These are phyloP conservation scores for Gila robusta DNA, from an alignment of 2,797 vertebrate genomes.

Conservation along the genomic window DNA sequence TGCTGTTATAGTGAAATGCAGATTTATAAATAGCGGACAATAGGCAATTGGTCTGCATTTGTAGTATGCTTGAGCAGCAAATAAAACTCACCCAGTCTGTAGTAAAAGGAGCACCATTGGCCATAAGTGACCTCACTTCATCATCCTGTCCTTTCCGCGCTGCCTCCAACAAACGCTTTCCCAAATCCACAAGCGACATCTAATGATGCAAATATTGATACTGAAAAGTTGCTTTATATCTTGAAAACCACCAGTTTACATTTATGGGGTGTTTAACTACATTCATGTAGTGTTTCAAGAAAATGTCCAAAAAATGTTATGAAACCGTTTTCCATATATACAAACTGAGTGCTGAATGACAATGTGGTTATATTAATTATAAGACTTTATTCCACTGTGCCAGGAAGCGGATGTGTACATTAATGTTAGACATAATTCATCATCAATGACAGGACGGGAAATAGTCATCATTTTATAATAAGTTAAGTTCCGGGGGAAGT, in stretches of 20 bases:
- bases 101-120: constrained; percentile 92
- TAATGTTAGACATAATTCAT: background rate
- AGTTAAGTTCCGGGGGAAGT: constrained; percentile 19
- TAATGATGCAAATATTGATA: constrained; percentile 51
- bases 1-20: background rate
- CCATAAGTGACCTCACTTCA: constrained; percentile 90
- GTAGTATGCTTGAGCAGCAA: background rate
- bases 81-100: constrained; percentile 88
- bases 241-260: background rate
- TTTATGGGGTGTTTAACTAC: background rate
- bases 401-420: background rate
- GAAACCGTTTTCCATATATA: background rate
- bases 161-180: constrained; percentile 91
- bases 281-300: background rate
- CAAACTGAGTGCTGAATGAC: background rate
- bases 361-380: background rate
- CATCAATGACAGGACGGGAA: constrained; percentile 17
- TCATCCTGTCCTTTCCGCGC: constrained; percentile 92
- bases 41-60: background rate
- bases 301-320: background rate
- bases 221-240: background rate
- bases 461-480: constrained; percentile 15
- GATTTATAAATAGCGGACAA: background rate
- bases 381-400: background rate
- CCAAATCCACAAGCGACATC: constrained; percentile 94